phyloP scores from a whole-genome alignment of 2,113 vertebrate species.

The Crotalus viridis region DNA sequence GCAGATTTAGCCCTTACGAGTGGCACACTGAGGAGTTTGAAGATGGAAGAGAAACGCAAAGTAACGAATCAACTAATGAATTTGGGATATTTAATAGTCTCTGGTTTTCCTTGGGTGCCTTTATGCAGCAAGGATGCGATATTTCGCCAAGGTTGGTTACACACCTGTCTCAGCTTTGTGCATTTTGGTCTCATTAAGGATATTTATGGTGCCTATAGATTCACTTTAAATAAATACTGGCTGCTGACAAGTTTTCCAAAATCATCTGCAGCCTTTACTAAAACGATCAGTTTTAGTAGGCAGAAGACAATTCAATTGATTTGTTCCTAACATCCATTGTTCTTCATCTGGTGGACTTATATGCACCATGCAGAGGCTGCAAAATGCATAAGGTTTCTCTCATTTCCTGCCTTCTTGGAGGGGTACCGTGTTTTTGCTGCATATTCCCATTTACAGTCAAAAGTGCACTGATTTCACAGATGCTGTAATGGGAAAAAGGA shows the following conservation, averaged over 20 bases:
- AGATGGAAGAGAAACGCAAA: conserved; percentile 96
- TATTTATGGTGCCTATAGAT: conserved; percentile 77
- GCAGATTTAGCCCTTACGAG: conserved; percentile 98
- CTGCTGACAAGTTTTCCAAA: conserved; percentile 42
- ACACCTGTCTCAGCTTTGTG: conserved; percentile 77
- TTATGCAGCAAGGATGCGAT: conserved; percentile 96
- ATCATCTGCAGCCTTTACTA: conserved; percentile 32
- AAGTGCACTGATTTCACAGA: conserved; percentile 59
- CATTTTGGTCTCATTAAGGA: conserved; percentile 73
- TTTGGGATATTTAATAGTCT: conserved; percentile 99
- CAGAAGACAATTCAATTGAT: conserved; percentile 52
- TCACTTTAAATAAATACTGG: conserved; percentile 63
- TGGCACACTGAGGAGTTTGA: conserved; percentile 99
- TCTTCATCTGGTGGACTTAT: conserved; percentile 73
- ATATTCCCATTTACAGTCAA: conserved; percentile 85
- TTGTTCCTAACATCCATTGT: conserved; percentile 45
- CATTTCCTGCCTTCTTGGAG: conserved; percentile 87
- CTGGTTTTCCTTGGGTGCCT: conserved; percentile 95
- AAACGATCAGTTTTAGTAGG: conserved; percentile 33
- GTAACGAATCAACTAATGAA: conserved; percentile 97
- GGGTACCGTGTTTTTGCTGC: conserved; percentile 94
- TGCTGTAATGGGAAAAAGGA: conserved; percentile 80
- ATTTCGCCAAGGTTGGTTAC: conserved; percentile 91
- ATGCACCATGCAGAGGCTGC: conserved; percentile 75
- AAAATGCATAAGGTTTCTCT: conserved; percentile 81